Conservation (phyloP, 2,888 invertebrate species). For the Pecten maximus region DNA sequence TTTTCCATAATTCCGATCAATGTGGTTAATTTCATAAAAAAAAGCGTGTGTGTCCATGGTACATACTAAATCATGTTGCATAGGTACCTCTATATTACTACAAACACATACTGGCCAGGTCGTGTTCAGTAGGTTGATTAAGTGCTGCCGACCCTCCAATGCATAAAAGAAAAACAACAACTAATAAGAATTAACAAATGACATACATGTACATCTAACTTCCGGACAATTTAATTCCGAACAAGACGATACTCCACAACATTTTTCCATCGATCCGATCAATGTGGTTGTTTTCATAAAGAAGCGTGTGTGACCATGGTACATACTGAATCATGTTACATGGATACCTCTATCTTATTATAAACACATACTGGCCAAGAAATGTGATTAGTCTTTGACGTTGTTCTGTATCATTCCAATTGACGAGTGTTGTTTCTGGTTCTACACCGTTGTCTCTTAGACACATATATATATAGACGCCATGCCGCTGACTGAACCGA, state of each 20-base stretch:
- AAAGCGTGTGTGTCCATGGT: neutral
- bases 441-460: neutral
- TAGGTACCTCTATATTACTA: too few species aligned
- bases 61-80: neutral
- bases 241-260: too few species aligned
- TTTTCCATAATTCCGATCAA: too few species aligned
- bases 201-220: too few species aligned
- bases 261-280: too few species aligned
- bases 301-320: neutral
- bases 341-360: too few species aligned
- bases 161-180: too few species aligned
- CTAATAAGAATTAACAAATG: too few species aligned
- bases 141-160: neutral
- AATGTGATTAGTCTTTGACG: neutral
- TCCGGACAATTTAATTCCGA: too few species aligned
- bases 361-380: neutral
- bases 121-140: neutral
- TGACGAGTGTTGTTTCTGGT: neutral
- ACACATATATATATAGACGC: neutral
- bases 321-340: neutral
- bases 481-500: neutral
- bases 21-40: too few species aligned
- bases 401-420: neutral
- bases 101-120: neutral
- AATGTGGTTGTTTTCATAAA: too few species aligned